Evolutionary conservation across 1,140 invertebrate genomes (phyloP).

Genomic region (Trachymyrmex cornetzi): DNA sequence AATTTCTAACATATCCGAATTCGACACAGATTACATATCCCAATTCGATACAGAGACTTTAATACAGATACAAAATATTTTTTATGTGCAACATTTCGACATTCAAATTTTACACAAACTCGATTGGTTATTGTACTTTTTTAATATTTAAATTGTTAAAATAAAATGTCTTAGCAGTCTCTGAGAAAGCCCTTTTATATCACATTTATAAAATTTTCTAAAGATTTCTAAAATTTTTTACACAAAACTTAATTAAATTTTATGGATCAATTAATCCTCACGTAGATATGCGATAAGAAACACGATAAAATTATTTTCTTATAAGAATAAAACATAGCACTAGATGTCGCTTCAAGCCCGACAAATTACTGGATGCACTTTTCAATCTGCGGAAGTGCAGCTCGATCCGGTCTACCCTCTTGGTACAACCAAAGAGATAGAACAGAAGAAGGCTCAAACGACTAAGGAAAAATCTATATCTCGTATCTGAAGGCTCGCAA

Average conservation of each 20-base stretch:
- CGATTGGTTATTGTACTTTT: neutral
- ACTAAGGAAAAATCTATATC: slow-evolving; percentile 54
- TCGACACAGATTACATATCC: too few relatives aligned
- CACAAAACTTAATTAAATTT: neutral
- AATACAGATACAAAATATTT: too few relatives aligned
- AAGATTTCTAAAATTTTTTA: neutral
- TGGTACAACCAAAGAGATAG: slow-evolving; percentile 44
- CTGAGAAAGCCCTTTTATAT: slow-evolving; percentile 6
- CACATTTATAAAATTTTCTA: neutral
- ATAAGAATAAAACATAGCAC: neutral
- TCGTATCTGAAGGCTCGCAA: slow-evolving; percentile 28
- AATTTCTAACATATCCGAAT: too few relatives aligned
- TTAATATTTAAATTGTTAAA: neutral
- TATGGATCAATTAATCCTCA: neutral
- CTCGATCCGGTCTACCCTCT: slow-evolving; percentile 10
- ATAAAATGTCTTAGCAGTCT: neutral
- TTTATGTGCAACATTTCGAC: neutral
- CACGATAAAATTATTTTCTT: slow-evolving; percentile 10
- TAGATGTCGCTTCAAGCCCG: slow-evolving; percentile 4
- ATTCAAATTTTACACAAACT: neutral
- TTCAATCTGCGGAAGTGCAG: slow-evolving; percentile 69
- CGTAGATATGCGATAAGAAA: neutral
- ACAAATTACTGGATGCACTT: slow-evolving; percentile 60
- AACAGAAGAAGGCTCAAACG: slow-evolving; percentile 56
- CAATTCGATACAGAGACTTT: too few relatives aligned